Evolutionary conservation across 1,140 invertebrate genomes (phyloP).

Genomic region (Zaprionus kolodkinae): DNA sequence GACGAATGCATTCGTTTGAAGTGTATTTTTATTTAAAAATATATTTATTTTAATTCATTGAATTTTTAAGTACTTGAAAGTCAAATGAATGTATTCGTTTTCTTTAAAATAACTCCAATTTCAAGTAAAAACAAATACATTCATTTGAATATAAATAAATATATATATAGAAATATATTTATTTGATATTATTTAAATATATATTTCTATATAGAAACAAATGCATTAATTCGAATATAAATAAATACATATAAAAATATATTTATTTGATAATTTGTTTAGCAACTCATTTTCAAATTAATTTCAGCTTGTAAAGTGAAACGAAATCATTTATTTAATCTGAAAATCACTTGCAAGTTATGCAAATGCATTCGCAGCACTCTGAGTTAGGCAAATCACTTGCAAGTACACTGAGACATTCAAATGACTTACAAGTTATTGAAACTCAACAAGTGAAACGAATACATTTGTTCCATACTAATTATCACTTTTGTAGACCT

Average conservation of each 20-base stretch:
- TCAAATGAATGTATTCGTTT: too few relatives aligned
- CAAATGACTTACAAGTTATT: too few relatives aligned
- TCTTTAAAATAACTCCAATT: too few relatives aligned
- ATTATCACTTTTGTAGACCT: conserved; percentile 40
- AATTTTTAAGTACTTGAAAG: too few relatives aligned
- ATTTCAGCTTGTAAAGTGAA: neutral
- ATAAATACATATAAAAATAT: neutral
- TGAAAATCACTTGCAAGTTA: neutral
- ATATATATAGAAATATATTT: neutral
- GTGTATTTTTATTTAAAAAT: neutral
- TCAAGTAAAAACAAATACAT: too few relatives aligned
- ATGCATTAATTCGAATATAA: too few relatives aligned
- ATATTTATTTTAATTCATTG: too few relatives aligned
- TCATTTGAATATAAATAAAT: too few relatives aligned
- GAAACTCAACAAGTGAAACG: neutral
- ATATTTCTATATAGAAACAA: too few relatives aligned
- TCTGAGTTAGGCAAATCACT: too few relatives aligned
- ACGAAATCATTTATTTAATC: neutral
- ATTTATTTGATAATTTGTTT: neutral
- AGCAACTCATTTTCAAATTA: neutral
- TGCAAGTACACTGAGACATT: too few relatives aligned
- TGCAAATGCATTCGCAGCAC: neutral
- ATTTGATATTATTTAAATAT: too few relatives aligned
- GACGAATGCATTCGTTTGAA: neutral
- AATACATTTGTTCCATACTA: neutral